Conservation (phyloP, 2,888 invertebrate species). For the Resseliella maxima region DNA sequence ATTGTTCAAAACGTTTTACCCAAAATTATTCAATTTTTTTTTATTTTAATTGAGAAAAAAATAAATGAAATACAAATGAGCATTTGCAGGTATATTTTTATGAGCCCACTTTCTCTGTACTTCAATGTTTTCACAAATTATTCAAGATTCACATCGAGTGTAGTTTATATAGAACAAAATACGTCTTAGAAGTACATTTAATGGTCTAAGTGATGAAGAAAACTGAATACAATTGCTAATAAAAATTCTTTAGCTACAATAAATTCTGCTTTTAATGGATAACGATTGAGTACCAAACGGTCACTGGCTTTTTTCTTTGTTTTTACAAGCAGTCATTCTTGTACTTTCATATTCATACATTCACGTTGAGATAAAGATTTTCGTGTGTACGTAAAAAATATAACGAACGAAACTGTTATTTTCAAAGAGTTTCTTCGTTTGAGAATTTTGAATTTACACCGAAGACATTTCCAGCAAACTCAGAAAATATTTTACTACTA, state of each 20-base stretch:
- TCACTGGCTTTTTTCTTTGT: background rate
- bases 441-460: background rate
- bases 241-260: background rate
- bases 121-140: too few species aligned
- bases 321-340: background rate
- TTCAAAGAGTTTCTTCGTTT: background rate
- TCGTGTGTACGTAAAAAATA: too few species aligned
- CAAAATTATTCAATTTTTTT: too few species aligned
- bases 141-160: too few species aligned
- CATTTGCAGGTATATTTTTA: too few species aligned
- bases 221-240: background rate
- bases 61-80: too few species aligned
- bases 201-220: background rate
- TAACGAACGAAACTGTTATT: background rate
- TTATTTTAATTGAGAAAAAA: too few species aligned
- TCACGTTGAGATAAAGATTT: background rate
- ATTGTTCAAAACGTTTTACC: too few species aligned
- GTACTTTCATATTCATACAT: background rate
- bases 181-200: background rate
- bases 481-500: background rate
- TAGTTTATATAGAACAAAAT: background rate
- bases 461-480: background rate
- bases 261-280: constrained; percentile 20
- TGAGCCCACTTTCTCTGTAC: too few species aligned
- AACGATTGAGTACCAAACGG: background rate